These are phyloP conservation scores for Athalia cordata DNA, from an alignment of 2,888 invertebrate species.

Conservation along the genomic window DNA sequence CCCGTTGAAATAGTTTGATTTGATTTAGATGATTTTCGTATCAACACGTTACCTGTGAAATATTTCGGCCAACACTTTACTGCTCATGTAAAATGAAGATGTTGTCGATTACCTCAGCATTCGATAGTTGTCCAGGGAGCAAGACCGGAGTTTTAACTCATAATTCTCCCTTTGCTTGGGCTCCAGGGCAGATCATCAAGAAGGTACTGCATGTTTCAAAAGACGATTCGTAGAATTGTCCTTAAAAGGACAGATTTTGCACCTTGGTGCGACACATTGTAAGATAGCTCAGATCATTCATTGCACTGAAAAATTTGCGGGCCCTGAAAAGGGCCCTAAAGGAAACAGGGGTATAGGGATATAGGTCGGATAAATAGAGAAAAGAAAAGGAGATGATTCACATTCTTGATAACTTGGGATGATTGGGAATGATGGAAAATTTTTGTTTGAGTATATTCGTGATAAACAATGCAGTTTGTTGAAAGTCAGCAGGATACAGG, in stretches of 20 bases:
- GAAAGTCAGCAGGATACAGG: conserved; percentile 12
- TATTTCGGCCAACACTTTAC: background rate
- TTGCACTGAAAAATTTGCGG: conserved; percentile 63
- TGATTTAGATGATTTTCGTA: background rate
- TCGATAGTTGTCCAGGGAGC: too few species aligned
- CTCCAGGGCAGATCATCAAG: too few species aligned
- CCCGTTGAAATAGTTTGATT: too few species aligned
- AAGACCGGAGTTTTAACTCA: too few species aligned
- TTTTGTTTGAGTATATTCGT: conserved; percentile 8
- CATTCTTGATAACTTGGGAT: background rate
- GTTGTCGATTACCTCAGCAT: background rate
- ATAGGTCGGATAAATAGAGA: conserved; percentile 48
- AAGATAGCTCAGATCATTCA: conserved; percentile 50
- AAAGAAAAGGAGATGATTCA: conserved; percentile 41
- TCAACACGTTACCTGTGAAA: background rate
- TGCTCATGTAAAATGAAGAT: background rate
- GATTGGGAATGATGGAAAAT: conserved; percentile 1
- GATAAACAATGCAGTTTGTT: conserved; percentile 19
- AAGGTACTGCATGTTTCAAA: too few species aligned
- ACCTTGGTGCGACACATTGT: conserved; percentile 46
- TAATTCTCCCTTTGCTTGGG: too few species aligned
- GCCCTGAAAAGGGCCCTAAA: conserved; percentile 69
- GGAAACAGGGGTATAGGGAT: conserved; percentile 48
- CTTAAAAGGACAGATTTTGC: conserved; percentile 53
- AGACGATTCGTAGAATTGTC: conserved; percentile 35